Base-by-base conservation (phyloP, 2,113 vertebrate genomes). In the Oreochromis tanganicae region DNA sequence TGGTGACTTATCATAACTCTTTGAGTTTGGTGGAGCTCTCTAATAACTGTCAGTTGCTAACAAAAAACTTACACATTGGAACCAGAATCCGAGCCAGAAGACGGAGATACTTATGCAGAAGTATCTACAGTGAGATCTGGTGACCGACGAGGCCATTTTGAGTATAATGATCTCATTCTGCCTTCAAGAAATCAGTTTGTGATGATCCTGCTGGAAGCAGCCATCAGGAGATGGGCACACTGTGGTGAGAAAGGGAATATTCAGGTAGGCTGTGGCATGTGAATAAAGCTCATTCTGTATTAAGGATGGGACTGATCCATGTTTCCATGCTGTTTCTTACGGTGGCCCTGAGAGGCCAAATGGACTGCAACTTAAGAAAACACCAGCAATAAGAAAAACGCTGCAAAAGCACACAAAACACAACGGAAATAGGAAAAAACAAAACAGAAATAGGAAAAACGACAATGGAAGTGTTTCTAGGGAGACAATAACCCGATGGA, bases 1-100 rank as follows among this genome's bases (percentile, higher is more conserved):
- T 43, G 63, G 63, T 24, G 63, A 71, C 63, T 71, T 71, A 71
- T 71, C 63, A 43, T 71, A 71, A 43, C 36, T 24, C 63, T 71
- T 71, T 41, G n/a, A 71, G 36, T 71, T 43, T 9, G 36, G 36
- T 7, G 0, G 19, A 24, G n/a, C 36, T 41, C 36, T 71, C 3
- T 71, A 71, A 71, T 71, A 71, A 41, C 66, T 24, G 66, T 71
- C 66, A 71, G 66, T 24, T 43, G 7, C 66, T 71, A 43, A 41
- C 36, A 71, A 71, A 71, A 71, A 71, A 14, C 11, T 1, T 24
- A 24, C 36, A 43, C 66, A 71, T 41, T 71, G 36, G 41, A 41
- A 71, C 36, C 36, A 71, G 66, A 71, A 71, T 24, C 36, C 8
- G 63, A 41, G 2, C 63, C 11, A 68, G 63, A 68, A 41, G 63